phyloP scores from a whole-genome alignment of 2,797 vertebrate genomes.

The Cirrhinus mrigala region DNA sequence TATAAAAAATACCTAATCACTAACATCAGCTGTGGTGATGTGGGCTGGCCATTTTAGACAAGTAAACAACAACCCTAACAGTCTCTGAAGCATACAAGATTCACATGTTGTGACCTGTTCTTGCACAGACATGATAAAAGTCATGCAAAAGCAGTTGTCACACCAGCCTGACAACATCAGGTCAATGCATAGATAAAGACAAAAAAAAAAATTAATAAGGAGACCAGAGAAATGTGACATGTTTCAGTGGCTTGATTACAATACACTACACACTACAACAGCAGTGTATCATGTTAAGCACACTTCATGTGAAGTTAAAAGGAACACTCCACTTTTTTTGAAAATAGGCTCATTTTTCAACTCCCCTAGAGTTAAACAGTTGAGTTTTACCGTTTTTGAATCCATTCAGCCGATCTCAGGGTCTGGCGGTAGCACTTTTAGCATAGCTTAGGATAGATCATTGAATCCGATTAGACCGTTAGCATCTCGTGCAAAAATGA shows the following conservation, averaged over 20 bases:
- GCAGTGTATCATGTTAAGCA: background rate
- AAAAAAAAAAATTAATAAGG: background rate
- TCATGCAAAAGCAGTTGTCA: background rate
- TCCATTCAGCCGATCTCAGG: too few species aligned
- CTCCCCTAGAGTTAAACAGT: too few species aligned
- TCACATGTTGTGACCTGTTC: slow-evolving; percentile 21
- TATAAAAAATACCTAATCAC: background rate
- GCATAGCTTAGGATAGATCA: too few species aligned
- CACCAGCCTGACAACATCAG: slow-evolving; percentile 11
- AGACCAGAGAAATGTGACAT: background rate
- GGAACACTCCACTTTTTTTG: too few species aligned
- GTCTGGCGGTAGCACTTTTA: too few species aligned
- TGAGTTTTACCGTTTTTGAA: too few species aligned
- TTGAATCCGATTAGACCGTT: too few species aligned
- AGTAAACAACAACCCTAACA: background rate
- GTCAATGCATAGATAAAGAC: background rate
- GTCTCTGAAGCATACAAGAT: background rate
- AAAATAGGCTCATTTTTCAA: too few species aligned
- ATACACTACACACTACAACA: background rate
- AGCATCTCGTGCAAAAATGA: too few species aligned
- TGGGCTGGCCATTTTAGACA: background rate
- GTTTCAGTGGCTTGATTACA: background rate
- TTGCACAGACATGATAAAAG: background rate
- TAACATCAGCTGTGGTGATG: background rate
- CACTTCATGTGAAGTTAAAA: too few species aligned